A percentile compares a stretch with the other conserved stretches of the same genome.
These are phyloP conservation scores for Chlamydotis undulata DNA, from an alignment of 2,113 vertebrate genomes.

Conservation along the genomic window DNA sequence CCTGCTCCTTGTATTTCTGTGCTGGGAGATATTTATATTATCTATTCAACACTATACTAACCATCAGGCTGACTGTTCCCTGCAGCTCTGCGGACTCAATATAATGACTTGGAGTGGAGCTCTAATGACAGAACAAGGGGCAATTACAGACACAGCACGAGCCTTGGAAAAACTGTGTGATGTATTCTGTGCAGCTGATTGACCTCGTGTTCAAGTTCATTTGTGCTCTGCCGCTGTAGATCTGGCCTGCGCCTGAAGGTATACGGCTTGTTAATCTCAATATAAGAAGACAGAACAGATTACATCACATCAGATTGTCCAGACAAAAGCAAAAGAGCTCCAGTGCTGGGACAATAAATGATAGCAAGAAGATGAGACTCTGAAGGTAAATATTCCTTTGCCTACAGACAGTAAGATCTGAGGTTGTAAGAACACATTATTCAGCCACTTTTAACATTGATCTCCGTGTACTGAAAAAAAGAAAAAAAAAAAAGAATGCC, in stretches of 20 bases:
- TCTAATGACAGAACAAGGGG: slow-evolving; percentile 81
- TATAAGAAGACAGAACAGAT: slow-evolving; percentile 70
- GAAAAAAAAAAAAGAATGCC: neutral
- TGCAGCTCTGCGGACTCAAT: slow-evolving; percentile 77
- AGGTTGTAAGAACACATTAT: neutral
- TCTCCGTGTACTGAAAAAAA: neutral
- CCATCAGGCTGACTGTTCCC: slow-evolving; percentile 72
- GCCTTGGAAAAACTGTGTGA: slow-evolving; percentile 71
- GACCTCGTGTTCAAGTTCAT: slow-evolving; percentile 76
- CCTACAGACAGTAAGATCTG: neutral
- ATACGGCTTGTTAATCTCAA: slow-evolving; percentile 76
- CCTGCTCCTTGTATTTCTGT: slow-evolving; percentile 49
- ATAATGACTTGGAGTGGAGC: slow-evolving; percentile 77
- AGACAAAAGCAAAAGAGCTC: slow-evolving; percentile 47
- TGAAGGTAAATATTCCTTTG: slow-evolving; percentile 39
- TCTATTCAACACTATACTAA: slow-evolving; percentile 64
- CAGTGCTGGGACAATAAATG: neutral
- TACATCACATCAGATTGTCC: slow-evolving; percentile 53
- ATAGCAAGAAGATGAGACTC: neutral
- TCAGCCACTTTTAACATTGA: slow-evolving; percentile 8
- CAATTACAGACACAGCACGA: slow-evolving; percentile 78
- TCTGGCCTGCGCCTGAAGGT: slow-evolving; percentile 67
- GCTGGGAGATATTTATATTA: slow-evolving; percentile 65
- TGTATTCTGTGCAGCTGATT: slow-evolving; percentile 75
- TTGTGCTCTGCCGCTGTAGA: slow-evolving; percentile 67